Evolutionary conservation across 92 coral and sea anemone species (phyloP), one percentile per base, ranked within the genome.

Genomic region (Epizoanthus ramosus): DNA sequence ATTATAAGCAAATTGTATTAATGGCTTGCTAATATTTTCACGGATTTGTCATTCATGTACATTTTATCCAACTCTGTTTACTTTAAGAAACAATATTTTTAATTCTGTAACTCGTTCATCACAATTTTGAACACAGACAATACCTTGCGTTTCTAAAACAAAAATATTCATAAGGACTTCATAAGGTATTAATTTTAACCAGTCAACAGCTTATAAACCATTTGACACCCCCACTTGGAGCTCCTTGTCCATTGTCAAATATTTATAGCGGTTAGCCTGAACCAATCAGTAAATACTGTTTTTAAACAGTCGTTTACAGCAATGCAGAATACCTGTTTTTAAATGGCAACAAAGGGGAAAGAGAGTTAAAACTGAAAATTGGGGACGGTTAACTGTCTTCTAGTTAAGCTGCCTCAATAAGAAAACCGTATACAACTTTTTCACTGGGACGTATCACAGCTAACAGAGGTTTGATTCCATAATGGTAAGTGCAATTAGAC

Each of bases 151-250:
- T 43, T 35, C 56, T 50, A 10, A 50, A 50, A n/a, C 58, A 12
- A 19, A 17, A 23, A 41, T 21, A 39, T 60, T 77, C 59, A 77
- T 77, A 61, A 77, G 69, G 61, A 59, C 63, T 60, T 63, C 66
- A 77, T 77, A 25, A 77, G n/a, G 61, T 77, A 77, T 77, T 77
- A 77, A 77, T 60, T 18, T 60, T 76, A 76, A 43, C 63, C 16
- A 69, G 14, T 13, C 23, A n/a, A 60, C 82, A 43, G 28, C 70
- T 77, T 22, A 77, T 70, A 16, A 61, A 69, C 71, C 71, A 60
- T 77, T 61, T 77, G 24, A 65, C 82, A 61, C 50, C 33, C 35
- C 24, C 65, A 9, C 5, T 50, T 24, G 3, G 24, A 23, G 15
- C 65, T 59, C 25, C 71, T 77, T 39, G 82, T 61, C 82, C 24